Conservation (phyloP, 2,113 vertebrate species). For the Platichthys flesus region DNA sequence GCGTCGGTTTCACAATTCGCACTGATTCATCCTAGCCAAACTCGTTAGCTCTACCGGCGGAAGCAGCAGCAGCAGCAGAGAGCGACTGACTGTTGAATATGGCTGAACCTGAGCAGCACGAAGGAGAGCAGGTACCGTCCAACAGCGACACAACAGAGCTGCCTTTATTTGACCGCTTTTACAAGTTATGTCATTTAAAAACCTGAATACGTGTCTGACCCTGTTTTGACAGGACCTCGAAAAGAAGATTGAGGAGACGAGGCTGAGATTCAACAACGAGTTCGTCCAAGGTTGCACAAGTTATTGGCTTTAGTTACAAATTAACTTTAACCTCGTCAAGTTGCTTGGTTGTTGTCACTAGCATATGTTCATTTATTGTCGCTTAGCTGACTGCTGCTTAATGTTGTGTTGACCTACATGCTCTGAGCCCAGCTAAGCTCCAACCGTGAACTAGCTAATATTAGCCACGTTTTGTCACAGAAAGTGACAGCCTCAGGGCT, state of each 20-base stretch:
- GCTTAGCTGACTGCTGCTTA: neutral
- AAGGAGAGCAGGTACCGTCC: conserved; percentile 77
- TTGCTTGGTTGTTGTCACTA: neutral
- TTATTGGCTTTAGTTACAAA: conserved; percentile 11
- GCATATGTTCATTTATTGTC: neutral
- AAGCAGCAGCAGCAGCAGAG: conserved; percentile 21
- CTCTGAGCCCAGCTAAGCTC: conserved; percentile 33
- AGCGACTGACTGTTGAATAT: conserved; percentile 66
- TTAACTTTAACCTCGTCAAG: neutral
- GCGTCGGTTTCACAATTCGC: conserved; percentile 61
- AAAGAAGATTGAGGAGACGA: conserved; percentile 86
- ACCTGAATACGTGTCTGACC: neutral
- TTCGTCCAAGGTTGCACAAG: conserved; percentile 85
- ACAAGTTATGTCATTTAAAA: neutral
- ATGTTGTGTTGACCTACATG: conserved; percentile 32
- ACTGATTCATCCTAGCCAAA: conserved; percentile 64
- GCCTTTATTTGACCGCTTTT: too few species aligned
- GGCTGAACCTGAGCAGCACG: conserved; percentile 77
- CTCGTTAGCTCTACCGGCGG: conserved; percentile 40
- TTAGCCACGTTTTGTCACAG: conserved; percentile 14
- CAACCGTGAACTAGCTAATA: conserved; percentile 9
- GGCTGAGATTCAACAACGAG: conserved; percentile 89
- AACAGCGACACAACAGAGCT: neutral
- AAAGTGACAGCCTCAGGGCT: neutral
- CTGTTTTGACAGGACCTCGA: conserved; percentile 82